Conservation (phyloP, 2,888 invertebrate genomes). For the Charanyca ferruginea region DNA sequence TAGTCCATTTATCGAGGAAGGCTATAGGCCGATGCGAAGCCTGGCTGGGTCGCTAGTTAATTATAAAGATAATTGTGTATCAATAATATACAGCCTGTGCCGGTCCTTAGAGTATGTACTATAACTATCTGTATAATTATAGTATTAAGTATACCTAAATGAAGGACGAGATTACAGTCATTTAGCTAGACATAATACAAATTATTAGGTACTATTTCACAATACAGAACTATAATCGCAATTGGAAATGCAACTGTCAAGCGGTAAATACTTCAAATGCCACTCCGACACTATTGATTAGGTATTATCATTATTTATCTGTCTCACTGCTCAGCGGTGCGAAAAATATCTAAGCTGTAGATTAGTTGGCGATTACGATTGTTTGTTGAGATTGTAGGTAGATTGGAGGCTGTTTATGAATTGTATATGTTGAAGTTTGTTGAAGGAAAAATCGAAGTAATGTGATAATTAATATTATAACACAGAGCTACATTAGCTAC, state of each 20-base stretch:
- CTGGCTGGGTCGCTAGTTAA: too few species aligned
- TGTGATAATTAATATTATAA: too few species aligned
- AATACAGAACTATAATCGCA: slow-evolving; percentile 39
- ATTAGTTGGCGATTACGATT: slow-evolving; percentile 47
- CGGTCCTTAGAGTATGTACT: too few species aligned
- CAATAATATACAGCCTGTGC: too few species aligned
- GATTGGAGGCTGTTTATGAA: slow-evolving; percentile 13
- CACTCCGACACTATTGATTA: slow-evolving; percentile 51
- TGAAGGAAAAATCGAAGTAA: too few species aligned
- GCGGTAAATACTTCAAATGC: slow-evolving; percentile 61
- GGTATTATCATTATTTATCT: slow-evolving; percentile 58
- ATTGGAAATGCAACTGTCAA: slow-evolving; percentile 46
- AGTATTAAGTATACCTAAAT: not conserved
- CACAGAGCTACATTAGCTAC: too few species aligned
- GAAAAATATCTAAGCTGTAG: slow-evolving; percentile 55
- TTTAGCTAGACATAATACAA: slow-evolving; percentile 45
- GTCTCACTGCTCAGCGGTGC: slow-evolving; percentile 28
- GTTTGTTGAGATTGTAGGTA: slow-evolving; percentile 35
- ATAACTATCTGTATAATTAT: too few species aligned
- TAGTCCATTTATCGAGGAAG: too few species aligned
- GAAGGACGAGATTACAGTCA: slow-evolving; percentile 46
- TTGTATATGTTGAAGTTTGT: slow-evolving; percentile 8
- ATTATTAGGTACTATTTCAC: slow-evolving; percentile 54
- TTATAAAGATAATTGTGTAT: too few species aligned
- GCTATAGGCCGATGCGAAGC: too few species aligned